phyloP scores from a whole-genome alignment of 1,140 invertebrate species.

The Rhagoletis zephyria region DNA sequence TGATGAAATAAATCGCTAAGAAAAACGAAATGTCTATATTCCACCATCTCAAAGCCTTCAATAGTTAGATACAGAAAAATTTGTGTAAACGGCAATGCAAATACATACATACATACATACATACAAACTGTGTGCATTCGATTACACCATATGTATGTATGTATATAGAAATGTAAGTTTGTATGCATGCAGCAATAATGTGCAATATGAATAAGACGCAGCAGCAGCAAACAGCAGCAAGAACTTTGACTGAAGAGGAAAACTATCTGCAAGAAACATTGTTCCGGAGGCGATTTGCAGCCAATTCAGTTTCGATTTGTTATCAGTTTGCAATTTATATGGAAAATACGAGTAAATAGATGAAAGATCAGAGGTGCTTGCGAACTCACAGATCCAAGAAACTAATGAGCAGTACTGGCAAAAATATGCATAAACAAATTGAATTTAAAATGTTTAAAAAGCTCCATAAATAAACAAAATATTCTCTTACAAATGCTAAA shows the following conservation, averaged over 20 bases:
- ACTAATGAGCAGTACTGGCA: no score
- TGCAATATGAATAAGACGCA: background rate
- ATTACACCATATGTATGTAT: background rate
- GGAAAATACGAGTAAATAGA: background rate
- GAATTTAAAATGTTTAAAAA: no score
- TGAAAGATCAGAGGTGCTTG: background rate
- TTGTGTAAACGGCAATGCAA: background rate
- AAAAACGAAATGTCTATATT: background rate
- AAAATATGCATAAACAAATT: no score
- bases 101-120: background rate
- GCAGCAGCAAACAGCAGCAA: background rate
- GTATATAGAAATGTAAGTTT: background rate
- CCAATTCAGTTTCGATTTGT: background rate
- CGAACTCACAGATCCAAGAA: no score
- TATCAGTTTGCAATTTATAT: constrained; percentile 1
- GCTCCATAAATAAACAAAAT: no score
- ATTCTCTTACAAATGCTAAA: no score
- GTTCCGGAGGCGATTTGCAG: background rate
- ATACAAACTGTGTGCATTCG: no score
- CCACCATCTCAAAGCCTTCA: background rate
- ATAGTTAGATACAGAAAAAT: no score
- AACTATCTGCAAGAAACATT: background rate
- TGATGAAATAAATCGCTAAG: background rate
- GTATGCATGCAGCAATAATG: background rate
- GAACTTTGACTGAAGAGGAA: background rate